A percentile compares a stretch with the other conserved stretches of the same genome.
Conservation (phyloP, 2,797 vertebrate genomes). For the Acipenser ruthenus region DNA sequence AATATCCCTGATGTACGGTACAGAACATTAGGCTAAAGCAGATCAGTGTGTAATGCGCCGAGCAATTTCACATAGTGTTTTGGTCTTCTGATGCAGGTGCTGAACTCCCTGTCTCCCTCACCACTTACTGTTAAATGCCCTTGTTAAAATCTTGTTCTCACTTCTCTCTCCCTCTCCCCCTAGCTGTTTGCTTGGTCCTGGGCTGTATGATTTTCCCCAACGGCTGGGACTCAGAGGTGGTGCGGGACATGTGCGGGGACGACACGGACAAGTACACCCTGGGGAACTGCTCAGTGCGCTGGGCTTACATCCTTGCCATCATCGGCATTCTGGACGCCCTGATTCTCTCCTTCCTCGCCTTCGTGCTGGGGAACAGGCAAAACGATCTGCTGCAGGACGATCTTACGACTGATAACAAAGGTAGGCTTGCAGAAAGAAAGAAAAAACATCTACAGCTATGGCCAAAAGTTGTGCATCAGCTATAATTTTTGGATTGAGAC, state of each 20-base stretch:
- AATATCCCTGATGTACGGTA: too few species aligned
- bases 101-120: neutral
- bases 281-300: constrained; percentile 64
- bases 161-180: neutral
- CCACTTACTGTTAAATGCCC: neutral
- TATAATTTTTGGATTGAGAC: too few species aligned
- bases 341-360: constrained; percentile 73
- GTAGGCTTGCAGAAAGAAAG: constrained; percentile 27
- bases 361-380: constrained; percentile 71
- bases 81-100: neutral
- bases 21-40: too few species aligned
- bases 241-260: constrained; percentile 69
- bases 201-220: constrained; percentile 75
- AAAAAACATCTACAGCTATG: too few species aligned
- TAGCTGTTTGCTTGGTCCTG: constrained; percentile 69
- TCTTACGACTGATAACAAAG: constrained; percentile 69
- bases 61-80: neutral
- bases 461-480: too few species aligned
- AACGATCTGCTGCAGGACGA: constrained; percentile 67
- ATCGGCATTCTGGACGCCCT: constrained; percentile 72
- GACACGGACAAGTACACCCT: constrained; percentile 70
- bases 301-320: constrained; percentile 29
- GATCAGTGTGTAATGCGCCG: neutral
- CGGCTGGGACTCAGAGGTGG: constrained; percentile 69
- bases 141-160: neutral